A percentile compares a stretch with the other conserved stretches of the same genome.
Evolutionary conservation across 2,113 vertebrate genomes (phyloP).

Genomic region (Daphoenositta chrysoptera): DNA sequence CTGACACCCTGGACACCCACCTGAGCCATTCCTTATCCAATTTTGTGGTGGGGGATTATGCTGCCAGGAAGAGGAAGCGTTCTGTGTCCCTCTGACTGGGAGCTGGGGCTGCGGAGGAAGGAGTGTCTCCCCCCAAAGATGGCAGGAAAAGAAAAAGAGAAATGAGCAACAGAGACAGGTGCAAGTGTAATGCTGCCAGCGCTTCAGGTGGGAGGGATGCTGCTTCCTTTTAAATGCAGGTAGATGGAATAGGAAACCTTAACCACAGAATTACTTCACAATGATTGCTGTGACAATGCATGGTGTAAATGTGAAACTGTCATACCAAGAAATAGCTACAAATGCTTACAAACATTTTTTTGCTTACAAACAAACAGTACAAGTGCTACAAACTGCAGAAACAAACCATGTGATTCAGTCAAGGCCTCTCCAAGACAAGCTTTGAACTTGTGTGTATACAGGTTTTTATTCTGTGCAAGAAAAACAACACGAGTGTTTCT

Average conservation of each 20-base stretch:
- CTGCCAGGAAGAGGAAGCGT: conserved; percentile 48
- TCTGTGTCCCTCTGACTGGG: conserved; percentile 65
- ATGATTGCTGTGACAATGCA: neutral
- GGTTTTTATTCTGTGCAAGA: neutral
- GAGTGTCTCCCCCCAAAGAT: neutral
- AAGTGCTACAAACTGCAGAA: neutral
- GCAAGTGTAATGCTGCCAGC: neutral
- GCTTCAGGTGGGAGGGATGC: neutral
- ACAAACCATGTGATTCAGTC: neutral
- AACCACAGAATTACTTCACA: neutral
- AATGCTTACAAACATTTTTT: too few species aligned
- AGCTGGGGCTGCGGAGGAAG: neutral
- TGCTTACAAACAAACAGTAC: too few species aligned
- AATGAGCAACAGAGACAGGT: neutral
- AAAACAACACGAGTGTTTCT: neutral
- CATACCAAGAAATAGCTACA: neutral
- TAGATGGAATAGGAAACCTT: neutral
- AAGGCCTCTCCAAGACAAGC: rapidly evolving
- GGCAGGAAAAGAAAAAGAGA: neutral
- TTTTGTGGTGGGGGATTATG: conserved; percentile 22
- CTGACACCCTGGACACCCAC: conserved; percentile 59
- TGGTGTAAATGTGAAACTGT: neutral
- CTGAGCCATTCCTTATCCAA: conserved; percentile 62
- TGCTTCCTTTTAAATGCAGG: neutral
- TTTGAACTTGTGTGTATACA: neutral